Percentiles rank a stretch among this genome's conserved stretches.
Evolutionary conservation across 1,140 invertebrate species (phyloP).

Genomic region (Polypedilum vanderplanki): DNA sequence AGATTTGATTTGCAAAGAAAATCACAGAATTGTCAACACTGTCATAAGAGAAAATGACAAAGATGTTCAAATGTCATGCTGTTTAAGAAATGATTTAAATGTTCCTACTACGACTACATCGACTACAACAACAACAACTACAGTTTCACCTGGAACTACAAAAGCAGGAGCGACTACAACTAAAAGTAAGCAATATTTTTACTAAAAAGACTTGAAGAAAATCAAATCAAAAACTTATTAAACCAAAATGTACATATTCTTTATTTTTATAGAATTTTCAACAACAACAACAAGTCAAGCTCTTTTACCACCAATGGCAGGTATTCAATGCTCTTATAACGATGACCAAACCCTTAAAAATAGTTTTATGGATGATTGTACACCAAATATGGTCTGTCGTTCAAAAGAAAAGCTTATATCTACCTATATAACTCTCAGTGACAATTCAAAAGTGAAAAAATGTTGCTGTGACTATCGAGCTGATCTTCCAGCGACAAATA

Average conservation of each 20-base stretch:
- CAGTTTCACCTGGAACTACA: not conserved
- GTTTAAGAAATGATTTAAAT: not conserved
- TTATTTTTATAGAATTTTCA: not conserved
- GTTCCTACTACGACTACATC: not conserved
- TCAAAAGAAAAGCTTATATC: not conserved
- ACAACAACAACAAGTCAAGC: not conserved
- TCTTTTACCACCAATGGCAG: not conserved
- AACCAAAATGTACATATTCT: too few species aligned
- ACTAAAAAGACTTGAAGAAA: too few species aligned
- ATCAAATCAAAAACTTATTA: too few species aligned
- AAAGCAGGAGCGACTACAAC: too few species aligned
- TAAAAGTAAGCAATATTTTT: too few species aligned
- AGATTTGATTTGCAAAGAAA: not conserved
- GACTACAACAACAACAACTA: not conserved
- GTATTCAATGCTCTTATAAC: not conserved
- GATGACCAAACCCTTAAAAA: not conserved
- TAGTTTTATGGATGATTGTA: not conserved
- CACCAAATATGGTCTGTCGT: not conserved
- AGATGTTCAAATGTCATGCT: not conserved
- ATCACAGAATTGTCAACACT: not conserved
- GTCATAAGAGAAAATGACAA: not conserved
- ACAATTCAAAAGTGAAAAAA: not conserved
- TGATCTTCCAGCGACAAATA: not conserved
- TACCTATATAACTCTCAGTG: not conserved
- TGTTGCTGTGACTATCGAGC: not conserved